phyloP scores from a whole-genome alignment of 2,888 invertebrate species.

The Terebella lapidaria region DNA sequence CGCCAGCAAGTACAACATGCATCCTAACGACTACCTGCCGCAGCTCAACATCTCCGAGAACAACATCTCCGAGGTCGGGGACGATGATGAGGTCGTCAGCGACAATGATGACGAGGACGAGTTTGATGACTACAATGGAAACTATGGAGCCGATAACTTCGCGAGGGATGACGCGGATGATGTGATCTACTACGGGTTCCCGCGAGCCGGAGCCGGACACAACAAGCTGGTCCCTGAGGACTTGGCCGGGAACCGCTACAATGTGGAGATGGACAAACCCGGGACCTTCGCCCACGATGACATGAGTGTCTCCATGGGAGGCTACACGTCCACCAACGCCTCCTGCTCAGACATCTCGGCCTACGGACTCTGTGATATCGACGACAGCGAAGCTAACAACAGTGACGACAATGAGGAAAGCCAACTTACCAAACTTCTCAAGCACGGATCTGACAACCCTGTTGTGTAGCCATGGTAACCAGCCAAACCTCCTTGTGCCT shows the following conservation, averaged over 20 bases:
- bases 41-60: conserved; percentile 38
- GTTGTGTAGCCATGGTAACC: too few relatives aligned
- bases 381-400: conserved; percentile 57
- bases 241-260: neutral
- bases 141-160: conserved; percentile 16
- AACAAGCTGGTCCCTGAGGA: conserved; percentile 4
- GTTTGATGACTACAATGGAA: conserved; percentile 25
- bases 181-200: conserved; percentile 44
- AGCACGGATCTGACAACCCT: conserved; percentile 9
- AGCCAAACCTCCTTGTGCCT: too few relatives aligned
- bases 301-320: conserved; percentile 65
- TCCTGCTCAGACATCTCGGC: conserved; percentile 79
- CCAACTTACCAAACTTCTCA: conserved; percentile 7
- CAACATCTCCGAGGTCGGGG: neutral
- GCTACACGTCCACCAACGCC: conserved; percentile 58
- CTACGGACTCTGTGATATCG: conserved; percentile 79
- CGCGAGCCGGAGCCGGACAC: conserved; percentile 36
- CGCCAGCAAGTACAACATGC: conserved; percentile 67
- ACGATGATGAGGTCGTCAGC: neutral
- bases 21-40: conserved; percentile 76
- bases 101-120: conserved; percentile 20
- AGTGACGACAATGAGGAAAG: conserved; percentile 45
- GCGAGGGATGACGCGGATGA: conserved; percentile 33
- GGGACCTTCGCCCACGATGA: conserved; percentile 57
- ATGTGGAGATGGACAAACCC: neutral